Evolutionary conservation across 2,797 vertebrate species (phyloP).

Genomic region (Rhinoraja longicauda): DNA sequence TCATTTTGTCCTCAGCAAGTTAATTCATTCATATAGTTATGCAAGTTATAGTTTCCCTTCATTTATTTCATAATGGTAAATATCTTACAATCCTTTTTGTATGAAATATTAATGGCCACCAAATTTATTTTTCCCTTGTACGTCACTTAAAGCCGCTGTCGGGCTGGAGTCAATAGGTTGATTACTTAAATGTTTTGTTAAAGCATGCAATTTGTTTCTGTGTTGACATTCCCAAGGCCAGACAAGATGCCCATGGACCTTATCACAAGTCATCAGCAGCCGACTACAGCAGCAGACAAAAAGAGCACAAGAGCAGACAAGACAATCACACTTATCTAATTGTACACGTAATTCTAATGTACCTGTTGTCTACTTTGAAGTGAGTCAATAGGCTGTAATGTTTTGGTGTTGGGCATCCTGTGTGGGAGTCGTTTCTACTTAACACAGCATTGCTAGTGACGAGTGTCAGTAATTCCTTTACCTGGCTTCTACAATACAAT

Average conservation of each 20-base stretch:
- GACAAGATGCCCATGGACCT: constrained; percentile 49
- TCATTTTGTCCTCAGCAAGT: too few species aligned
- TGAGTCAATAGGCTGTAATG: constrained; percentile 40
- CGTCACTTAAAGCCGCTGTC: constrained; percentile 45
- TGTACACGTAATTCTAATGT: constrained; percentile 46
- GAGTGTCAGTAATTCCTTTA: background rate
- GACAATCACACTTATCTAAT: constrained; percentile 46
- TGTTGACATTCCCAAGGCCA: constrained; percentile 49
- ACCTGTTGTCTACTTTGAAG: constrained; percentile 48
- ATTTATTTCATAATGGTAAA: background rate
- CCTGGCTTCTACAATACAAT: background rate
- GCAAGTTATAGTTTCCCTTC: background rate
- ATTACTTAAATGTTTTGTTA: constrained; percentile 40
- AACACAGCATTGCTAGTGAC: background rate
- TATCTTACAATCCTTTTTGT: background rate
- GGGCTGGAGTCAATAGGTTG: constrained; percentile 41
- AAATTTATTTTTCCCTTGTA: background rate
- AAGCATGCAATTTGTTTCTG: constrained; percentile 44
- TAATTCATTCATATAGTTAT: background rate
- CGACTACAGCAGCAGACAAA: constrained; percentile 50
- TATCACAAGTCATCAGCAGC: constrained; percentile 51
- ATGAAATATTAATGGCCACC: background rate
- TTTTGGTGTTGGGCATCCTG: background rate
- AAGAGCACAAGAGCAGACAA: constrained; percentile 45
- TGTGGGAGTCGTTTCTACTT: background rate